Evolutionary conservation across 2,113 vertebrate species (phyloP), one percentile per base, ranked within the genome.

Genomic region (Pituophis catenifer): DNA sequence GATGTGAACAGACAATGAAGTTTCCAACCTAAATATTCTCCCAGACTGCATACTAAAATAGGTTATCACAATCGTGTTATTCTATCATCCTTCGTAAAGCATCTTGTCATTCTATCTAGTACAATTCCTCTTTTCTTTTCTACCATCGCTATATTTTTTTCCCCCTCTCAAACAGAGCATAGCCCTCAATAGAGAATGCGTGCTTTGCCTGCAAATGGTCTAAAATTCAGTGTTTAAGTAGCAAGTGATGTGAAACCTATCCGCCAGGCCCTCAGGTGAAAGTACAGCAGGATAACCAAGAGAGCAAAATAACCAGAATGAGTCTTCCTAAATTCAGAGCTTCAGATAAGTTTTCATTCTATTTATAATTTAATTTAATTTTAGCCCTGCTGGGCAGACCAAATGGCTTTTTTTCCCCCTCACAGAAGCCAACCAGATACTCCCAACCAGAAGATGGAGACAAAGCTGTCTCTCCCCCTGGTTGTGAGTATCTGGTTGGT

Each of bases 371-470:
- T 59, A 19, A 57, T 57, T 62, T 26, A 38, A 81, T 38, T 38
- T 44, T 81, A 81, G 33, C 75, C 33, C 33, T 9, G 17, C 33
- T 21, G 8, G 7, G 17, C 75, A 38, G 2, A 33, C n/a, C 70
- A 19, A 13, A 29, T 5, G 0, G 1, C 1, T 19, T 75, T 7
- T 19, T 33, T 7, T 0, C 1, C 1, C 1, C 13, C 70, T 38
- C n/a, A 75, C 70, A 38, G 70, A 33, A 33, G 15, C 5, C n/a
- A 38, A 19, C 15, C 65, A 75, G 6, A 75, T 75, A 75, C 2
- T 19, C 2, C 1, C 70, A 75, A 75, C 15, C 7, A 19, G 6
- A 33, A 33, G 15, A 38, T 38, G 7, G n/a, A 75, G 70, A 75
- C 70, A 44, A 17, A 21, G 33, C 75, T 81, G 7, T 81, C 15